phyloP scores from a whole-genome alignment of 2,113 vertebrate species.

The Thryonomys swinderianus region DNA sequence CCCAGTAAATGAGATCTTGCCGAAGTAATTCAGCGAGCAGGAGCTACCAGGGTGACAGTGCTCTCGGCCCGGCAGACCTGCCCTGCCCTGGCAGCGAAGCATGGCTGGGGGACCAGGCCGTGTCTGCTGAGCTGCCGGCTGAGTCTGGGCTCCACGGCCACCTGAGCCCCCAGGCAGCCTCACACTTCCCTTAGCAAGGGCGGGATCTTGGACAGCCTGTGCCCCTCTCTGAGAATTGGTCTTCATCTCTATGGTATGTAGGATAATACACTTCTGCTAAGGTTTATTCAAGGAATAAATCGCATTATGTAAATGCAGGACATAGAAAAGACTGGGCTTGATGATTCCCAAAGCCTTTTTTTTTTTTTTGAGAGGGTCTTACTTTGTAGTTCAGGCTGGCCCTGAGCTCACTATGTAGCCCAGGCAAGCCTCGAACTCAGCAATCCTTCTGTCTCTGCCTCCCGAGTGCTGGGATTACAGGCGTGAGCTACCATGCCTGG shows the following conservation, averaged over 20 bases:
- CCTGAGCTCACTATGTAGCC: no score
- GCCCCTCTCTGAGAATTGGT: not conserved
- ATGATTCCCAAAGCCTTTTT: not conserved
- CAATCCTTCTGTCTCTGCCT: no score
- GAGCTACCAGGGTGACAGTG: not conserved
- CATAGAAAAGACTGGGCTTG: not conserved
- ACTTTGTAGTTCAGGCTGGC: no score
- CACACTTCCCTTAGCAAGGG: no score
- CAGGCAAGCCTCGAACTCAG: no score
- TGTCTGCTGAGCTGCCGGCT: not conserved
- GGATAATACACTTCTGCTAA: not conserved
- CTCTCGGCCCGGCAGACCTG: not conserved
- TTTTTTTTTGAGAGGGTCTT: no score
- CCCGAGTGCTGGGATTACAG: no score
- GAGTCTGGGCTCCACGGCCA: not conserved
- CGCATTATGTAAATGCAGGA: not conserved
- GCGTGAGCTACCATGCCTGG: no score
- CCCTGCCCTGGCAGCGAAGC: not conserved
- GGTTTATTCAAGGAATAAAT: not conserved
- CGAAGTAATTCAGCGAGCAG: not conserved
- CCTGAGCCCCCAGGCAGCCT: not conserved
- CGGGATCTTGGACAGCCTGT: not conserved
- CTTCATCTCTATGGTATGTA: not conserved
- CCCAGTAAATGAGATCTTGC: not conserved
- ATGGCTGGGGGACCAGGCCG: not conserved